These are phyloP conservation scores for Spizella passerina DNA, from an alignment of 2,797 vertebrate genomes.

Conservation along the genomic window DNA sequence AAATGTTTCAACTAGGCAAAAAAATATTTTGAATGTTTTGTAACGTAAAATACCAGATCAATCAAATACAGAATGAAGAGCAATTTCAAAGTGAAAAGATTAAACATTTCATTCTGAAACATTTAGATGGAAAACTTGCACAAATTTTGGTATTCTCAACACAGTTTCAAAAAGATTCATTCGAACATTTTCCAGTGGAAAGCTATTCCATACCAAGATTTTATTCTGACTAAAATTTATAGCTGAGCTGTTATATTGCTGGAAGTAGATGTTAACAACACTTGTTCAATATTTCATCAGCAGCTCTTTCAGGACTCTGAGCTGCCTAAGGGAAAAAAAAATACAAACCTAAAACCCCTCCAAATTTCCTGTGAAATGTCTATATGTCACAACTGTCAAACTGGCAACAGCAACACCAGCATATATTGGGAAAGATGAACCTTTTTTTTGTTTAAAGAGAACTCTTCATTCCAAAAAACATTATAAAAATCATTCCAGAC, in stretches of 20 bases:
- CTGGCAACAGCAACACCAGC: neutral
- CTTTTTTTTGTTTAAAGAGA: neutral
- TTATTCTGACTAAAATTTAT: neutral
- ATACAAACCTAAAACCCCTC: neutral
- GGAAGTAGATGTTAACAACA: neutral
- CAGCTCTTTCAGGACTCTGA: neutral
- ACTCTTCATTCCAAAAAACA: neutral
- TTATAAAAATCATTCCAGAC: neutral
- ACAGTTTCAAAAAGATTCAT: neutral
- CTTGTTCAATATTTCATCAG: conserved; percentile 3
- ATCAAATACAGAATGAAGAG: neutral
- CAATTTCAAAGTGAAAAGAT: neutral
- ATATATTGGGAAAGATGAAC: neutral
- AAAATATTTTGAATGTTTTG: neutral
- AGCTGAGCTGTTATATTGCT: neutral
- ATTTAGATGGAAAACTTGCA: neutral
- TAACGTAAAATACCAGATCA: neutral
- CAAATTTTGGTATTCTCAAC: neutral
- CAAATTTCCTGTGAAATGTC: neutral
- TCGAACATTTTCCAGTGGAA: neutral
- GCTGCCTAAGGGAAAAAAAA: neutral
- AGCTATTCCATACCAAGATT: neutral
- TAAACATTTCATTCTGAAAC: neutral
- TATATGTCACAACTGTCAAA: neutral
- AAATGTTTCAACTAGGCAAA: neutral